Evolutionary conservation across 2,888 invertebrate genomes (phyloP).

Genomic region (Ichneumoninae sp.): DNA sequence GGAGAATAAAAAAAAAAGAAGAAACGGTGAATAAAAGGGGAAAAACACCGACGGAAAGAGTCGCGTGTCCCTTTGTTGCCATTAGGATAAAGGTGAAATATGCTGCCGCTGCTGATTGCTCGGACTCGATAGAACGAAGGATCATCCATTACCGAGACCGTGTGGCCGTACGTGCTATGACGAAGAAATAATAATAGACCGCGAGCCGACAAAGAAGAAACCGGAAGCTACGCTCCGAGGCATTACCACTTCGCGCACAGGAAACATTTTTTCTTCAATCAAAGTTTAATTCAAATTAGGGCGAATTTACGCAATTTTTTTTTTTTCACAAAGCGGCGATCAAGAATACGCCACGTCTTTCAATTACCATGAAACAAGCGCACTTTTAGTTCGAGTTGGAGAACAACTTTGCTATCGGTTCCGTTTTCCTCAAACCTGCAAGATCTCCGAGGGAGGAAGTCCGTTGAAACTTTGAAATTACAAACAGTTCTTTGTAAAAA

Average conservation of each 20-base stretch:
- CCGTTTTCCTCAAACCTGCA: background rate
- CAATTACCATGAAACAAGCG: background rate
- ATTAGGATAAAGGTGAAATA: slow-evolving; percentile 4
- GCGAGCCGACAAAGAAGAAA: slow-evolving; percentile 8
- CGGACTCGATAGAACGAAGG: slow-evolving; percentile 15
- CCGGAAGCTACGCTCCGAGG: slow-evolving; percentile 3
- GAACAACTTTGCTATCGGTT: background rate
- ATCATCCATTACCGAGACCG: background rate
- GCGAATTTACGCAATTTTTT: background rate
- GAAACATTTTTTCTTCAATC: slow-evolving; percentile 3
- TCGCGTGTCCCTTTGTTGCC: slow-evolving; percentile 43
- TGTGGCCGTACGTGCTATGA: background rate
- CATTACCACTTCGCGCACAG: background rate
- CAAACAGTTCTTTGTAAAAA: background rate
- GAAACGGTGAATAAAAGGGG: slow-evolving; percentile 13
- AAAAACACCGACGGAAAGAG: background rate
- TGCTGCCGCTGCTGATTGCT: slow-evolving; percentile 1
- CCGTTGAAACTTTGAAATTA: background rate
- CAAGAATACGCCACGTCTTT: background rate
- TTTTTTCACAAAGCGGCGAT: background rate
- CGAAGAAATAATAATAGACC: slow-evolving; percentile 8
- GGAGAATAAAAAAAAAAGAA: slow-evolving; percentile 10
- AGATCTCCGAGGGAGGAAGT: background rate
- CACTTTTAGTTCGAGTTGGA: too few relatives aligned
- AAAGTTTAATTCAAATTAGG: background rate